A percentile compares a stretch with the other conserved stretches of the same genome.
Conservation (phyloP, 1,140 invertebrate genomes). For the Drosophila sucinea region DNA sequence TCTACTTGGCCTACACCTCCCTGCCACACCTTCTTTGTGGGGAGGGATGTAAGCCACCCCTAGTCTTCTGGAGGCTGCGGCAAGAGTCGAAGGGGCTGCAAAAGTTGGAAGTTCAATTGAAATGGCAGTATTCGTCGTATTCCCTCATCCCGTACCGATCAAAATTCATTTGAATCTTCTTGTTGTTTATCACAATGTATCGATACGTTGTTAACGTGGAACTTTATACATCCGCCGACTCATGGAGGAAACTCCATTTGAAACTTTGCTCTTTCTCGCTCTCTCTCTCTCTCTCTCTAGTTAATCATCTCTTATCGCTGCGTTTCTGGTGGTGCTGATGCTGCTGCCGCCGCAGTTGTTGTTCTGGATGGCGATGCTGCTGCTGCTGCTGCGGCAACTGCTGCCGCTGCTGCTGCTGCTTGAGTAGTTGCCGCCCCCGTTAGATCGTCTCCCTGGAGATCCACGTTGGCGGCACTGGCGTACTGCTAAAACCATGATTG, state of each 20-base stretch:
- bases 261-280: slow-evolving; percentile 21
- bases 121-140: not conserved
- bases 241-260: slow-evolving; percentile 8
- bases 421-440: slow-evolving; percentile 60
- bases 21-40: too few relatives aligned
- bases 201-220: not conserved
- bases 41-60: too few relatives aligned
- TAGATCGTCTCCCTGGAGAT: slow-evolving; percentile 70
- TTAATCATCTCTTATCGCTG: slow-evolving; percentile 1
- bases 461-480: slow-evolving; percentile 78
- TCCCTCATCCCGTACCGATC: not conserved
- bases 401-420: slow-evolving; percentile 23
- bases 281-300: slow-evolving; percentile 10
- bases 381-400: slow-evolving; percentile 18
- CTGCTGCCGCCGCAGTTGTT: slow-evolving; percentile 21
- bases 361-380: slow-evolving; percentile 26
- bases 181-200: too few relatives aligned
- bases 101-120: not conserved
- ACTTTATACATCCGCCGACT: not conserved
- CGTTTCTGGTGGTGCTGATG: not conserved
- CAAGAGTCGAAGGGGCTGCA: not conserved
- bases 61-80: too few relatives aligned
- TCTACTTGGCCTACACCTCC: too few relatives aligned
- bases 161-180: not conserved
- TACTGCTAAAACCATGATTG: slow-evolving; percentile 83